Conservation (phyloP, 2,113 vertebrate species). For the Phoxinus phoxinus region DNA sequence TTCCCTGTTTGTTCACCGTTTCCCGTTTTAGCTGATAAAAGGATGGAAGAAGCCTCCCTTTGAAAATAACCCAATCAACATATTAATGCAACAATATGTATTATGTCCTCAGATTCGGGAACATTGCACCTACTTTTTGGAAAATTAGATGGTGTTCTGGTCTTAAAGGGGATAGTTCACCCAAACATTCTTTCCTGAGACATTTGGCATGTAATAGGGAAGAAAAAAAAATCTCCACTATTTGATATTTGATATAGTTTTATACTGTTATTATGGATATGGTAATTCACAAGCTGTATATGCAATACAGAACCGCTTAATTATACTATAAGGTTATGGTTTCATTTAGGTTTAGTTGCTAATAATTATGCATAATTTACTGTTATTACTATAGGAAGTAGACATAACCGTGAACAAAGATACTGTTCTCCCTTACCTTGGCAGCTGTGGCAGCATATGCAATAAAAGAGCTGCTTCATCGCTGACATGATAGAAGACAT, state of each 20-base stretch:
- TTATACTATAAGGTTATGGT: too few relatives aligned
- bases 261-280: neutral
- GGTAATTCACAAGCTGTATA: neutral
- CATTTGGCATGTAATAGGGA: neutral
- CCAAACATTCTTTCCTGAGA: neutral
- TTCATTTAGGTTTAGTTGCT: too few relatives aligned
- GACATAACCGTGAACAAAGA: too few relatives aligned
- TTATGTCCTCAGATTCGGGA: neutral
- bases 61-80: constrained; percentile 4
- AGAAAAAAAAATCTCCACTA: too few relatives aligned
- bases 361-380: too few relatives aligned
- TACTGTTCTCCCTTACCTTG: too few relatives aligned
- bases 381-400: too few relatives aligned
- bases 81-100: neutral
- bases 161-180: neutral
- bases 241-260: neutral
- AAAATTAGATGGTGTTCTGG: neutral
- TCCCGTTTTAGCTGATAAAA: neutral
- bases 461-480: too few relatives aligned
- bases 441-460: too few relatives aligned
- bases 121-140: neutral
- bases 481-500: too few relatives aligned
- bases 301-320: neutral
- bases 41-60: neutral
- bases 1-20: neutral